Conservation (phyloP, 2,888 invertebrate species). For the Branchellion lobata region DNA sequence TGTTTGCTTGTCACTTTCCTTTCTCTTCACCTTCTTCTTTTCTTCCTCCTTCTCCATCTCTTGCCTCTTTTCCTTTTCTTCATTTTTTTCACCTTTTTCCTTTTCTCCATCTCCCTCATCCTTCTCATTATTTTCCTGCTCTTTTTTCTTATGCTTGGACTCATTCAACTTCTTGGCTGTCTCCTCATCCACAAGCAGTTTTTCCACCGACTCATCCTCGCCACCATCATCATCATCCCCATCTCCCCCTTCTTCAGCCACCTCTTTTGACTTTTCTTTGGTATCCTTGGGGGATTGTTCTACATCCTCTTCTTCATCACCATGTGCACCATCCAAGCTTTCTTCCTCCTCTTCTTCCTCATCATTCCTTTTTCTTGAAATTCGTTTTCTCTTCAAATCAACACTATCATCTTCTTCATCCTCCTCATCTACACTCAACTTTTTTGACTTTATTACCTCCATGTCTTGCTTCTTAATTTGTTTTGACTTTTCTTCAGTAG, state of each 20-base stretch:
- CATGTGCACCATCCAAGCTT: neutral
- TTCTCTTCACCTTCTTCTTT: neutral
- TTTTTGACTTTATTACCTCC: neutral
- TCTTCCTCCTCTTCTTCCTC: constrained; percentile 7
- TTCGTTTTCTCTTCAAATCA: constrained; percentile 15
- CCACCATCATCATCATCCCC: constrained; percentile 8
- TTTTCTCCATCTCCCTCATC: neutral
- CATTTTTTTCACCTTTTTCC: neutral
- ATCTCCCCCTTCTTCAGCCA: neutral
- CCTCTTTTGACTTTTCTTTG: neutral
- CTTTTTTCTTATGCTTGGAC: too few relatives aligned
- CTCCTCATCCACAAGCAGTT: neutral
- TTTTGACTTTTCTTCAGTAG: neutral
- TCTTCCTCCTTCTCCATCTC: neutral
- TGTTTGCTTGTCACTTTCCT: neutral
- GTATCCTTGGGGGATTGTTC: too few relatives aligned
- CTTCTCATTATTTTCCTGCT: neutral
- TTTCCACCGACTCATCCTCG: neutral
- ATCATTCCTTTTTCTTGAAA: constrained; percentile 14
- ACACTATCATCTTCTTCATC: constrained; percentile 34
- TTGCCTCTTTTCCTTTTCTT: constrained; percentile 14
- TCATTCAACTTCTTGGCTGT: neutral
- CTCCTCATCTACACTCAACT: neutral
- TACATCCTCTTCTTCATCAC: too few relatives aligned
- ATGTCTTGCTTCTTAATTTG: neutral